Conservation (phyloP, 2,797 vertebrate genomes). For the Nannoperca australis region DNA sequence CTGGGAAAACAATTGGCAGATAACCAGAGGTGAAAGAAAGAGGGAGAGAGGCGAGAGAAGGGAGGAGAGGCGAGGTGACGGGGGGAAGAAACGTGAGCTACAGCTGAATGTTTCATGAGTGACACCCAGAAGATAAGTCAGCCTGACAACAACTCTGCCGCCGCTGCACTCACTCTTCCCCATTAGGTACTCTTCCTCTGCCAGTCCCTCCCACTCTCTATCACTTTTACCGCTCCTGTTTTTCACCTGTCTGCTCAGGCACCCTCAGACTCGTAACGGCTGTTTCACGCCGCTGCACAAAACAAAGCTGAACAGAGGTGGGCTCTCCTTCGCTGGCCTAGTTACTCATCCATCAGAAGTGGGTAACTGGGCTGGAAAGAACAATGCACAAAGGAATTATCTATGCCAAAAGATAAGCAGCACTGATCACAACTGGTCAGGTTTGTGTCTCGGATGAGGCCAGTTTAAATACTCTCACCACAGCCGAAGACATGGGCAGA, state of each 20-base stretch:
- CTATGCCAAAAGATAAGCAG: constrained; percentile 60
- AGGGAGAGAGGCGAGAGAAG: constrained; percentile 52
- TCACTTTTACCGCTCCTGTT: constrained; percentile 68
- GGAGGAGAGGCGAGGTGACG: constrained; percentile 64
- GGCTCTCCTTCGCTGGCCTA: constrained; percentile 63
- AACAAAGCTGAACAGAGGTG: constrained; percentile 69
- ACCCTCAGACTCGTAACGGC: constrained; percentile 54
- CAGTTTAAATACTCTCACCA: constrained; percentile 20
- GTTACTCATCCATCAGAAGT: constrained; percentile 68
- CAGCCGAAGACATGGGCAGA: neutral
- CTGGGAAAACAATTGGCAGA: constrained; percentile 76
- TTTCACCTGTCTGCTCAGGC: constrained; percentile 75
- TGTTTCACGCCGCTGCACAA: constrained; percentile 69
- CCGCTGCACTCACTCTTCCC: constrained; percentile 71
- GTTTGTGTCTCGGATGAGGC: constrained; percentile 28
- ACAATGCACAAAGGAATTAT: constrained; percentile 68
- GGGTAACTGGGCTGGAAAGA: constrained; percentile 69
- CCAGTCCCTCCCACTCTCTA: constrained; percentile 69
- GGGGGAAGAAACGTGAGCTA: constrained; percentile 65
- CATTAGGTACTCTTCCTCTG: constrained; percentile 73
- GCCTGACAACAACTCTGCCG: constrained; percentile 75
- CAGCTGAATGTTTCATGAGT: constrained; percentile 84
- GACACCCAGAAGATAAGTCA: constrained; percentile 79
- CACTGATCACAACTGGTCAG: constrained; percentile 41
- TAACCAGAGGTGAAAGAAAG: constrained; percentile 73